phyloP scores from a whole-genome alignment of 2,888 invertebrate genomes.

The Pammene aurita region DNA sequence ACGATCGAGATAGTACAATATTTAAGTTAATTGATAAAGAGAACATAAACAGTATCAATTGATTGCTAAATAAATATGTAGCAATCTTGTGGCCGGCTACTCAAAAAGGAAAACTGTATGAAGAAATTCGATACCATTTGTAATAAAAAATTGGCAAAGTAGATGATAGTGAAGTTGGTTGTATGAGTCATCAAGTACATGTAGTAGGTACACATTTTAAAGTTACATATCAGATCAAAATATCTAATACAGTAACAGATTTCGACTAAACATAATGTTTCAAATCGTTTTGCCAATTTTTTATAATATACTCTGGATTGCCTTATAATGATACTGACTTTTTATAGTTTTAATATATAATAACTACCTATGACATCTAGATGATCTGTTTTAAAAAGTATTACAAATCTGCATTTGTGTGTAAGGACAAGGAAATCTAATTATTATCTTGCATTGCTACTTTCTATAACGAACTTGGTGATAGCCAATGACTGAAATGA shows the following conservation, averaged over 20 bases:
- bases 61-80: constrained; percentile 8
- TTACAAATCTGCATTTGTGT: constrained; percentile 32
- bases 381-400: constrained; percentile 39
- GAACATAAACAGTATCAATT: constrained; percentile 5
- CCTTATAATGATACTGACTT: background rate
- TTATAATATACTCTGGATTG: constrained; percentile 2
- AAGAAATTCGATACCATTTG: background rate
- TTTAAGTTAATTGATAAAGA: background rate
- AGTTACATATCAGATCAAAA: constrained; percentile 7
- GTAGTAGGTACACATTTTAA: background rate
- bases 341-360: constrained; percentile 9
- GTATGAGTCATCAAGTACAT: background rate
- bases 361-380: constrained; percentile 17
- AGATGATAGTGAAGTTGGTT: background rate
- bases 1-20: constrained; percentile 21
- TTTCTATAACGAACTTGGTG: constrained; percentile 7
- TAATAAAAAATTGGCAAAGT: constrained; percentile 1
- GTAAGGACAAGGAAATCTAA: background rate
- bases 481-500: constrained; percentile 3
- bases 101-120: background rate
- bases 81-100: background rate
- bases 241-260: background rate
- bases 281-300: constrained; percentile 27
- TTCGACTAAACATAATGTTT: background rate
- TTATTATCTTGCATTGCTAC: background rate